Conservation (phyloP, 1,140 invertebrate species). For the Conopomorpha cramerella region DNA sequence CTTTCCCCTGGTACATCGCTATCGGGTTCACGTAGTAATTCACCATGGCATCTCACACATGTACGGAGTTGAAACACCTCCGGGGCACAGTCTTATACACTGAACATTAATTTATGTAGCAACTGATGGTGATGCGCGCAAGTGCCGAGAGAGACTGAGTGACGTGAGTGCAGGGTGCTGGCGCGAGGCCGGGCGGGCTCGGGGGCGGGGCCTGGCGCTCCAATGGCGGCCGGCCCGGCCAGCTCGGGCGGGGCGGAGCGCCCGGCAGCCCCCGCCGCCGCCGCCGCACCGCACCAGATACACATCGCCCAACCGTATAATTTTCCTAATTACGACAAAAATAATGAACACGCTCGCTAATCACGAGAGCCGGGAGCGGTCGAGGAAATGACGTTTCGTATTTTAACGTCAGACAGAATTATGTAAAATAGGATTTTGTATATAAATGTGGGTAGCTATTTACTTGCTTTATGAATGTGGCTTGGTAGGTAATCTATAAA, state of each 20-base stretch:
- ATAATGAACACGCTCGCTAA: too few species aligned
- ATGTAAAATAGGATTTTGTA: too few species aligned
- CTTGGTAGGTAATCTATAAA: too few species aligned
- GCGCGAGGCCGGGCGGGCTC: constrained; percentile 7
- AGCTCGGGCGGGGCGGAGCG: constrained; percentile 12
- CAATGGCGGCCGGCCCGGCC: too few species aligned
- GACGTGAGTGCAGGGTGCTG: constrained; percentile 3
- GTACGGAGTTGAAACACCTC: too few species aligned
- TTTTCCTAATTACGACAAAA: constrained; percentile 56
- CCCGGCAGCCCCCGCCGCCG: constrained; percentile 8
- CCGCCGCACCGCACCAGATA: too few species aligned
- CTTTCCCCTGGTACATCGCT: constrained; percentile 64
- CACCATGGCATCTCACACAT: constrained; percentile 61
- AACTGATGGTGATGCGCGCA: constrained; percentile 11
- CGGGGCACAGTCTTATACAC: too few species aligned
- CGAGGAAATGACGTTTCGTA: too few species aligned
- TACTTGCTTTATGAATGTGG: too few species aligned
- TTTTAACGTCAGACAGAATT: too few species aligned
- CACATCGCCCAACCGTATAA: constrained; percentile 33
- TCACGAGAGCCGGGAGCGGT: too few species aligned
- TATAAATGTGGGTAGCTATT: too few species aligned
- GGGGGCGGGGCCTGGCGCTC: constrained; percentile 11
- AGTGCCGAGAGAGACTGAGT: constrained; percentile 26
- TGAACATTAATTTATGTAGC: constrained; percentile 36
- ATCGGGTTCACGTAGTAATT: constrained; percentile 64